These are phyloP conservation scores for Meloidogyne chitwoodi DNA, from an alignment of 1,140 invertebrate genomes.

Conservation along the genomic window DNA sequence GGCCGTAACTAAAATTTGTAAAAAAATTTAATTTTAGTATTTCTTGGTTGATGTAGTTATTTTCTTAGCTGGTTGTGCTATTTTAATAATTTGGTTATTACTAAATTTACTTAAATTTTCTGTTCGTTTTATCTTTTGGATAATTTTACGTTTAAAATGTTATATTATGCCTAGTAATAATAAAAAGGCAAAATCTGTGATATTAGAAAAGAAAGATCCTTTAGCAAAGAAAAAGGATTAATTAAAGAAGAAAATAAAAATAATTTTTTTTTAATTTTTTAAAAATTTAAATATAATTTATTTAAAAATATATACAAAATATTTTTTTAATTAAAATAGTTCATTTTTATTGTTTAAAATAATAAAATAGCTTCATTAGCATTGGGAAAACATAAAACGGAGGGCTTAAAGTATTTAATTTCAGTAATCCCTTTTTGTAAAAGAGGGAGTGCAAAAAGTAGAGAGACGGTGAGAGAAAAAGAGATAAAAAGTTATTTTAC, in stretches of 20 bases:
- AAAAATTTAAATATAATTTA: not conserved
- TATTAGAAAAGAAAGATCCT: not conserved
- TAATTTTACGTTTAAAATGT: conserved; percentile 8
- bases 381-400: not conserved
- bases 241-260: not conserved
- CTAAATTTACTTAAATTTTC: conserved; percentile 41
- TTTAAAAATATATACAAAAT: too few species aligned
- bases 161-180: not conserved
- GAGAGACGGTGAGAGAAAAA: not conserved
- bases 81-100: conserved; percentile 28
- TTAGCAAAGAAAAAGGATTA: conserved; percentile 18
- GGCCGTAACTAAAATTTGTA: not conserved
- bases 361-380: too few species aligned
- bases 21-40: conserved; percentile 37
- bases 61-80: conserved; percentile 42
- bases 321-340: too few species aligned
- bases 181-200: not conserved
- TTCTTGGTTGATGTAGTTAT: conserved; percentile 56
- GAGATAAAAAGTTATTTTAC: not conserved
- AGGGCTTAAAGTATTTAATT: not conserved
- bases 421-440: not conserved
- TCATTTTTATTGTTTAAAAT: too few species aligned
- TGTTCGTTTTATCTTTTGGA: conserved; percentile 24
- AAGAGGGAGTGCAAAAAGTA: not conserved
- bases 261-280: not conserved